Evolutionary conservation across 37 sponge, comb jelly and placozoan species (phyloP).

Genomic region (Oscarella lobularis): DNA sequence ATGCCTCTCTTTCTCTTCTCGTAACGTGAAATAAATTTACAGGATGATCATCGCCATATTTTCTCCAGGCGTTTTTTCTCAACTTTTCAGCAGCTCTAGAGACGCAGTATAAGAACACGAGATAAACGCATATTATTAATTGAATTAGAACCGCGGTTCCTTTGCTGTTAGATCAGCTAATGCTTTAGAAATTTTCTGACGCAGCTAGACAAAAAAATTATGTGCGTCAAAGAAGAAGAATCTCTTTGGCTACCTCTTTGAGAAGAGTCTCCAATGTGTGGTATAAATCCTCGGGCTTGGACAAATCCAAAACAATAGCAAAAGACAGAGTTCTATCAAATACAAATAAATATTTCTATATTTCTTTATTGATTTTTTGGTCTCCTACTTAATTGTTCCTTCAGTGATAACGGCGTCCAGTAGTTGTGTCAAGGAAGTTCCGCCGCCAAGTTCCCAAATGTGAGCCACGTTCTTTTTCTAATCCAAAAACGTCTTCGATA

Average conservation of each 20-base stretch:
- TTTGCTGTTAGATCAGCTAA: too few relatives aligned
- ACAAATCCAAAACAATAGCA: conserved; percentile 77
- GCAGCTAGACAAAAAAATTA: too few relatives aligned
- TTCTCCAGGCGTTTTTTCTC: conserved; percentile 16
- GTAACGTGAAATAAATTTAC: conserved; percentile 13
- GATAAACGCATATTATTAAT: too few relatives aligned
- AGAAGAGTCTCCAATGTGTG: conserved; percentile 44
- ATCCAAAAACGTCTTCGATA: neutral
- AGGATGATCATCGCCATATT: conserved; percentile 55
- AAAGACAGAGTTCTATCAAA: conserved; percentile 26
- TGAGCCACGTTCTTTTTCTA: conserved; percentile 77
- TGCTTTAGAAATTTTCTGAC: too few relatives aligned
- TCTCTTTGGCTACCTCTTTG: conserved; percentile 40
- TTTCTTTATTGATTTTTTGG: too few relatives aligned
- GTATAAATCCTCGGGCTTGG: conserved; percentile 79
- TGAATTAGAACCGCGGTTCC: too few relatives aligned
- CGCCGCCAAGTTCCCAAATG: conserved; percentile 93
- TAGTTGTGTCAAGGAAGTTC: conserved; percentile 60
- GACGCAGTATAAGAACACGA: too few relatives aligned
- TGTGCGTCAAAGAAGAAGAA: neutral
- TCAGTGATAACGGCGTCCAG: conserved; percentile 40
- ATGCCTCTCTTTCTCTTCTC: neutral
- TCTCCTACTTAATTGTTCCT: conserved; percentile 42
- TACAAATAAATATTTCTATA: too few relatives aligned
- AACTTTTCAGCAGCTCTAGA: neutral